phyloP scores from a whole-genome alignment of 2,888 invertebrate species.

The Drosophila putrida region DNA sequence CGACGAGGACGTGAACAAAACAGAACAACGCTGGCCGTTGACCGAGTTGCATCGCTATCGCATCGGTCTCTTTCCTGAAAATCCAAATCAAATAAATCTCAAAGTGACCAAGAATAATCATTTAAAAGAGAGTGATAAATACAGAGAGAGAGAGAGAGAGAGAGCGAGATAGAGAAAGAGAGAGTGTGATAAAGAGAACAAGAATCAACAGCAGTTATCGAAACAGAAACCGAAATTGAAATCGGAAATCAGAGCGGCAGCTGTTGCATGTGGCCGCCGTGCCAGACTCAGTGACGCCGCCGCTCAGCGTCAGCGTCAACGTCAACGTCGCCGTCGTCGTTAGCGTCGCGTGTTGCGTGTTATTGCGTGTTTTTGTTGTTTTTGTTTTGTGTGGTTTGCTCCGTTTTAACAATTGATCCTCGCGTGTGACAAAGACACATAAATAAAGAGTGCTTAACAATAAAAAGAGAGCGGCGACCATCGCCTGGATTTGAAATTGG shows the following conservation, averaged over 20 bases:
- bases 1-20: slow-evolving; percentile 51
- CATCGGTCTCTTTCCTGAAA: slow-evolving; percentile 30
- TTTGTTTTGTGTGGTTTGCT: slow-evolving; percentile 54
- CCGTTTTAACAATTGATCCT: slow-evolving; percentile 49
- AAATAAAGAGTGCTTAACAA: background rate
- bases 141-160: slow-evolving; percentile 32
- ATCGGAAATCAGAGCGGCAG: slow-evolving; percentile 64
- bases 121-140: slow-evolving; percentile 21
- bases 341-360: slow-evolving; percentile 34
- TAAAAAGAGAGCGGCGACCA: background rate
- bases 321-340: slow-evolving; percentile 9
- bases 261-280: slow-evolving; percentile 79
- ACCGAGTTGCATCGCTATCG: slow-evolving; percentile 75
- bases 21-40: slow-evolving; percentile 78
- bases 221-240: slow-evolving; percentile 31
- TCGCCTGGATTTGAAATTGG: background rate
- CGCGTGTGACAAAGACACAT: slow-evolving; percentile 49
- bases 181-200: slow-evolving; percentile 25
- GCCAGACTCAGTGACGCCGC: slow-evolving; percentile 67
- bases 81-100: background rate
- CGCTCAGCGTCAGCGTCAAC: slow-evolving; percentile 48
- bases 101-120: slow-evolving; percentile 15
- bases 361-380: slow-evolving; percentile 47
- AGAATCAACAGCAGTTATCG: slow-evolving; percentile 8
- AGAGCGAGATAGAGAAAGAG: background rate